phyloP scores from a whole-genome alignment of 1,140 invertebrate genomes.

The Venturia canescens region DNA sequence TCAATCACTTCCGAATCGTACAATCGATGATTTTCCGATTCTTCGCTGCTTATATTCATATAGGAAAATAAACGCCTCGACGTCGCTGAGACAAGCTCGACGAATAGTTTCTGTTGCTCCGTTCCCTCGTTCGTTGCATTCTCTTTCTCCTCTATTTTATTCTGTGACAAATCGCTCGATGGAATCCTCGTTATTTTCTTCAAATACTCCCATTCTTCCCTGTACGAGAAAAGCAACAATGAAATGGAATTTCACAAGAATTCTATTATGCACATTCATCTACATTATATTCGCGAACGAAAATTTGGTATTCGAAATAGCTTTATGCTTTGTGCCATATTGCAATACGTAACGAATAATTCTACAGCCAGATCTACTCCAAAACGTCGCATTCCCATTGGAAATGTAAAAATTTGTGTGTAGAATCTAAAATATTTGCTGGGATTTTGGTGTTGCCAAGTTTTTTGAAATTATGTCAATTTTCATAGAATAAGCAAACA shows the following conservation, averaged over 20 bases:
- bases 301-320: slow-evolving; percentile 30
- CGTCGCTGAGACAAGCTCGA: slow-evolving; percentile 84
- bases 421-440: too few species aligned
- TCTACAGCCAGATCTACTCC: too few species aligned
- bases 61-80: slow-evolving; percentile 85
- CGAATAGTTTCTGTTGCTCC: slow-evolving; percentile 88
- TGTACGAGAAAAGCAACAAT: slow-evolving; percentile 66
- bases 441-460: too few species aligned
- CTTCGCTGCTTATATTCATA: slow-evolving; percentile 86
- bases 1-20: slow-evolving; percentile 96
- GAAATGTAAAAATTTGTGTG: too few species aligned
- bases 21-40: slow-evolving; percentile 84
- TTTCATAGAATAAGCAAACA: too few species aligned
- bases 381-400: too few species aligned
- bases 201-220: slow-evolving; percentile 94
- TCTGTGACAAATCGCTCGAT: slow-evolving; percentile 60
- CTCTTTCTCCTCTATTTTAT: slow-evolving; percentile 73
- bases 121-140: slow-evolving; percentile 77
- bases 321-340: slow-evolving; percentile 20
- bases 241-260: slow-evolving; percentile 19
- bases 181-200: slow-evolving; percentile 78
- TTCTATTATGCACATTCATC: not conserved
- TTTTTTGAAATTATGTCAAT: too few species aligned
- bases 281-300: too few species aligned
- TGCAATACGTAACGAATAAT: not conserved